These are phyloP conservation scores for Dipodomys merriami DNA, from an alignment of 2,113 vertebrate genomes.

Conservation along the genomic window DNA sequence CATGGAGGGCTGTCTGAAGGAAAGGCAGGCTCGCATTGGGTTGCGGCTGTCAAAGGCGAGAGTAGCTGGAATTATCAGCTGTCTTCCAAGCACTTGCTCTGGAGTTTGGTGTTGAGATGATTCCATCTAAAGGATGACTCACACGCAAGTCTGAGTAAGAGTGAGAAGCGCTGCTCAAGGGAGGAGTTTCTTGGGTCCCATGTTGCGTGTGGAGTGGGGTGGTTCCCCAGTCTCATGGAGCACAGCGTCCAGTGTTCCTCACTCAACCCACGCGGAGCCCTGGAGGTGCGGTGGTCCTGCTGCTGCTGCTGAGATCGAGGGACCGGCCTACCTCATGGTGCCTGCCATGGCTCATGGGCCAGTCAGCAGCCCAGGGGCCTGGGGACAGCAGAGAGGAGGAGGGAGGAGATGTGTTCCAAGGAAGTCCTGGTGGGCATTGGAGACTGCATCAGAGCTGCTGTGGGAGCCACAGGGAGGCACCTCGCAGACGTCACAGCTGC, in stretches of 20 bases:
- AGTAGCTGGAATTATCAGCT: neutral
- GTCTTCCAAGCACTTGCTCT: neutral
- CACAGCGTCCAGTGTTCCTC: too few relatives aligned
- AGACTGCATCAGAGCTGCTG: too few relatives aligned
- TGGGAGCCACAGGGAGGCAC: neutral
- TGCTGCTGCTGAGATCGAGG: too few relatives aligned
- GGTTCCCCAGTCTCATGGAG: neutral
- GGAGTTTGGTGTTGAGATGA: neutral
- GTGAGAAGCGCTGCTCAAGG: neutral
- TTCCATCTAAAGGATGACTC: neutral
- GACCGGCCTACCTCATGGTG: neutral
- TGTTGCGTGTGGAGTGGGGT: too few relatives aligned
- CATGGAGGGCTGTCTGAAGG: too few relatives aligned
- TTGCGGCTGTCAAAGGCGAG: too few relatives aligned
- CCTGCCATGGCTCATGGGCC: too few relatives aligned
- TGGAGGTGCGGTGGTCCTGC: accelerated
- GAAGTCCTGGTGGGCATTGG: neutral
- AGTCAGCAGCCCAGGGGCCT: neutral
- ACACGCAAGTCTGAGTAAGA: neutral
- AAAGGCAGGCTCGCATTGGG: too few relatives aligned
- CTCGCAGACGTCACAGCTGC: neutral
- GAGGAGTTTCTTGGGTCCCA: neutral
- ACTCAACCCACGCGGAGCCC: too few relatives aligned
- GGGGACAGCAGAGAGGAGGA: neutral
- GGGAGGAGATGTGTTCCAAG: neutral